Conservation (phyloP, 2,797 vertebrate genomes). For the Ctenopoma kingsleyae region DNA sequence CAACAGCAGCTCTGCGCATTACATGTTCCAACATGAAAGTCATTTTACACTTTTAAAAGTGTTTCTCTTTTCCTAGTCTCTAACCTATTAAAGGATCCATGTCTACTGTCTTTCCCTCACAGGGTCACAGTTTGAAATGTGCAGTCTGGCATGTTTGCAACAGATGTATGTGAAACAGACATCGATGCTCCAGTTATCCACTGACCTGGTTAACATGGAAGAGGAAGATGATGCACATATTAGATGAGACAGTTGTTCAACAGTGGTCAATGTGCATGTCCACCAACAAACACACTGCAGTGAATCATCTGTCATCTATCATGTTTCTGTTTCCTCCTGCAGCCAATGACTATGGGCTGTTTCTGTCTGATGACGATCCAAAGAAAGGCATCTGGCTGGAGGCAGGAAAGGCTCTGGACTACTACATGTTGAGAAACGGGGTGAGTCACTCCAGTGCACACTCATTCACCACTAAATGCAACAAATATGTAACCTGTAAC, state of each 20-base stretch:
- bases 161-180: not conserved
- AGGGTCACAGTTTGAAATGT: not conserved
- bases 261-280: not conserved
- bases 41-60: not conserved
- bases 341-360: constrained; percentile 97
- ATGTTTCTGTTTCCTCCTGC: constrained; percentile 56
- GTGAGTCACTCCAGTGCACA: constrained; percentile 79
- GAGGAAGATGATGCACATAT: not conserved
- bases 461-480: not conserved
- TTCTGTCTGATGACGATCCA: constrained; percentile 97
- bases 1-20: not conserved
- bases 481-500: not conserved
- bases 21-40: constrained; percentile 26
- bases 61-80: not conserved
- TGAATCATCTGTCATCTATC: constrained; percentile 15
- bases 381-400: constrained; percentile 99
- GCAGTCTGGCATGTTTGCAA: constrained; percentile 6
- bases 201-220: constrained; percentile 17
- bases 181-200: not conserved
- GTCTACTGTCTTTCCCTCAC: not conserved
- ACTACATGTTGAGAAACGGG: constrained; percentile 99
- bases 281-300: constrained; percentile 12
- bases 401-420: constrained; percentile 96
- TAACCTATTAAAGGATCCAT: not conserved
- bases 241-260: not conserved